Percentiles rank a stretch among this genome's conserved stretches.
phyloP scores from a whole-genome alignment of 2,888 invertebrate genomes.

The Thysanoteuthis rhombus region DNA sequence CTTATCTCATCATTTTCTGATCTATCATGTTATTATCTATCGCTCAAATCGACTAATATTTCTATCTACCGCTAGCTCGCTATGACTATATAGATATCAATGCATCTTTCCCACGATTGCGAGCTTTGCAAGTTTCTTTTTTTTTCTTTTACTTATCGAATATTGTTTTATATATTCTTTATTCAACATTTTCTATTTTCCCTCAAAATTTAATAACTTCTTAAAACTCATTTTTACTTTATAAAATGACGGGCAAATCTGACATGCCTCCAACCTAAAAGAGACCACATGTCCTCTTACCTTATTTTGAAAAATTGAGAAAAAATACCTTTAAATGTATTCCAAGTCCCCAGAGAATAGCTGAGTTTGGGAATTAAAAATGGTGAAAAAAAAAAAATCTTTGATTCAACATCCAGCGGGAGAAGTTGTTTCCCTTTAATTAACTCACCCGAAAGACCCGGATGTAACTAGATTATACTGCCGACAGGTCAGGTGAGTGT shows the following conservation, averaged over 20 bases:
- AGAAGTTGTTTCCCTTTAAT: neutral
- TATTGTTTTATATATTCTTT: neutral
- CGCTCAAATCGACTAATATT: no score
- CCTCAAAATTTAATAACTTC: neutral
- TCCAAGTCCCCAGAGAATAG: neutral
- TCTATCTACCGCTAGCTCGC: no score
- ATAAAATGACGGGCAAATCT: neutral
- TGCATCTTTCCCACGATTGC: no score
- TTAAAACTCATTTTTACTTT: neutral
- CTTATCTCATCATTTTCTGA: no score
- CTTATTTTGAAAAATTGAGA: neutral
- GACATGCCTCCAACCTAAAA: neutral
- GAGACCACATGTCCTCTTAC: neutral
- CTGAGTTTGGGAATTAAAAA: neutral
- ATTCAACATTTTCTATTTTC: neutral
- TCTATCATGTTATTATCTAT: no score
- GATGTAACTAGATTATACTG: neutral
- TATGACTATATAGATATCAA: no score
- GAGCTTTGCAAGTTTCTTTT: no score
- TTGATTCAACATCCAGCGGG: neutral
- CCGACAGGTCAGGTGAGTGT: neutral
- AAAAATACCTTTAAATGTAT: neutral
- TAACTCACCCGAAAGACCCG: neutral
- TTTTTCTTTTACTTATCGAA: neutral
- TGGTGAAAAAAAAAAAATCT: neutral